Evolutionary conservation across 1,140 invertebrate species (phyloP).

Genomic region (Nebria ingens): DNA sequence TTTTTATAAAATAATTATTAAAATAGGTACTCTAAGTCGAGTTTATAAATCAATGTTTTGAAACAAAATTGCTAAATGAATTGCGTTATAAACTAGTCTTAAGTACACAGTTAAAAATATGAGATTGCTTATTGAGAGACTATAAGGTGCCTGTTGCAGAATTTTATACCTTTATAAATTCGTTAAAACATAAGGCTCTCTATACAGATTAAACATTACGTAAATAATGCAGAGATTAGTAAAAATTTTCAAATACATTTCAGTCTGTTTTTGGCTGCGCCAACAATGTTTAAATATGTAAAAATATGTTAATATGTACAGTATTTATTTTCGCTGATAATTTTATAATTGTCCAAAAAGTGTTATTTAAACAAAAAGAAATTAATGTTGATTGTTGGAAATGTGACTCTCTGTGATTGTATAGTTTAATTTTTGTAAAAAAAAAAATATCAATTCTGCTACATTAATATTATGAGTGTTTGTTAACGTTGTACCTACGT

Average conservation of each 20-base stretch:
- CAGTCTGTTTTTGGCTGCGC: too few relatives aligned
- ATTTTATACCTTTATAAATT: slow-evolving; percentile 2
- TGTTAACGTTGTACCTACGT: slow-evolving; percentile 6
- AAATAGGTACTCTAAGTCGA: too few relatives aligned
- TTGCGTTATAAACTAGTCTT: too few relatives aligned
- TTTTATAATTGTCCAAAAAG: neutral
- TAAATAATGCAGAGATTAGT: neutral
- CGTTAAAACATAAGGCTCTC: neutral
- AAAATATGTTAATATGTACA: neutral
- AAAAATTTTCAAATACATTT: slow-evolving; percentile 1
- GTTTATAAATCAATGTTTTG: too few relatives aligned
- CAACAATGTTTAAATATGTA: neutral
- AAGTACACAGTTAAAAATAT: too few relatives aligned
- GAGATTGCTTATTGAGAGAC: too few relatives aligned
- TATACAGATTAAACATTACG: too few relatives aligned
- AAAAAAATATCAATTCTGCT: neutral
- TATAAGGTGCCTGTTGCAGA: slow-evolving; percentile 1
- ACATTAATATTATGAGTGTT: neutral
- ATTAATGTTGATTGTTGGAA: neutral
- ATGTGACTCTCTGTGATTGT: slow-evolving; percentile 9
- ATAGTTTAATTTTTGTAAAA: slow-evolving; percentile 9
- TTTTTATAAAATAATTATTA: neutral
- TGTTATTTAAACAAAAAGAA: slow-evolving; percentile 6
- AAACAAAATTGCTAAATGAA: too few relatives aligned
- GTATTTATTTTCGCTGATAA: slow-evolving; percentile 5